phyloP scores from a whole-genome alignment of 2,113 vertebrate species.

The Zeus faber region DNA sequence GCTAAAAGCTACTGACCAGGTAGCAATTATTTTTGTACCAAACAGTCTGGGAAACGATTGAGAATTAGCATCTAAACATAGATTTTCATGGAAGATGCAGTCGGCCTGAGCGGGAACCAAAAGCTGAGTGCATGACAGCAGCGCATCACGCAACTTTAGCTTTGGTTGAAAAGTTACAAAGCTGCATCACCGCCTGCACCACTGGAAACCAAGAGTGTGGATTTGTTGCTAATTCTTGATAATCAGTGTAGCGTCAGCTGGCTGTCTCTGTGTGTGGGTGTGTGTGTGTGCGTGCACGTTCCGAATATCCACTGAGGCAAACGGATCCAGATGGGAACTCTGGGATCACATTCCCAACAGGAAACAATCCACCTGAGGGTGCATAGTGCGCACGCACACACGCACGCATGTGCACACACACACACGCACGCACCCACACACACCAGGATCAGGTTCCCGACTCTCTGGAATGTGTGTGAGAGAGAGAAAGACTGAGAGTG shows the following conservation, averaged over 20 bases:
- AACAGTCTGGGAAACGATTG: slow-evolving; percentile 37
- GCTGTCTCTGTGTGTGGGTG: slow-evolving; percentile 14
- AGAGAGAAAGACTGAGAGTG: slow-evolving; percentile 23
- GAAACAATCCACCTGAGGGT: slow-evolving; percentile 56
- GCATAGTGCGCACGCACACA: not conserved
- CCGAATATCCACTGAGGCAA: slow-evolving; percentile 44
- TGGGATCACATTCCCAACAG: slow-evolving; percentile 54
- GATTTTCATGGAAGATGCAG: slow-evolving; percentile 14
- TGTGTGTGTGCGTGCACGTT: slow-evolving; percentile 26
- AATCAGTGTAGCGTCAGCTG: slow-evolving; percentile 27
- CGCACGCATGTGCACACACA: slow-evolving; percentile 30
- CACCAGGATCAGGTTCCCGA: slow-evolving; percentile 56
- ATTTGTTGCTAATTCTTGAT: slow-evolving; percentile 4
- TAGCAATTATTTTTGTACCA: slow-evolving; percentile 48
- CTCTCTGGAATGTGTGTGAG: slow-evolving; percentile 22
- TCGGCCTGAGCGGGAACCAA: slow-evolving; percentile 15
- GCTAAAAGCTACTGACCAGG: slow-evolving; percentile 63
- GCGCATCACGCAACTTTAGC: too few species aligned
- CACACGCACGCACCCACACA: slow-evolving; percentile 12
- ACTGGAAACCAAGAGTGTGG: slow-evolving; percentile 1
- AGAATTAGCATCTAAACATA: slow-evolving; percentile 24
- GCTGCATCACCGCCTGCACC: slow-evolving; percentile 5
- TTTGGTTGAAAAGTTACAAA: slow-evolving; percentile 2
- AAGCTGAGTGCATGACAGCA: slow-evolving; percentile 3
- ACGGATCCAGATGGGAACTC: slow-evolving; percentile 66